phyloP scores from a whole-genome alignment of 2,888 invertebrate genomes.

The Blastobasis lacticolella region DNA sequence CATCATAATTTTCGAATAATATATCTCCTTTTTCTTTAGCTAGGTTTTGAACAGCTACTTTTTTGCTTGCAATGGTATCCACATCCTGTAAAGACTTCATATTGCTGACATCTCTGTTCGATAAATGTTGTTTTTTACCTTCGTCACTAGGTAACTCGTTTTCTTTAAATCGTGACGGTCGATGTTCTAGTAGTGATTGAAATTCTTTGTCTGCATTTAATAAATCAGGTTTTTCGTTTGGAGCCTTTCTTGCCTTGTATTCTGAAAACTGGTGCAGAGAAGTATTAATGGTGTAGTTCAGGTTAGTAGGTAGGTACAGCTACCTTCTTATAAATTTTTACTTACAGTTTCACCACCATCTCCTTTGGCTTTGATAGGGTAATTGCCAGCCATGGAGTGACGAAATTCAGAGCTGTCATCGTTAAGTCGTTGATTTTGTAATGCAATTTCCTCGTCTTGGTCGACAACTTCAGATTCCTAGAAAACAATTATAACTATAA shows the following conservation, averaged over 20 bases:
- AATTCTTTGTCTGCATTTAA: slow-evolving; percentile 14
- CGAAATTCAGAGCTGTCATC: too few species aligned
- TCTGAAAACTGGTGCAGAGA: slow-evolving; percentile 25
- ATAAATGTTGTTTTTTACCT: slow-evolving; percentile 23
- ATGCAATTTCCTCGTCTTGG: not conserved
- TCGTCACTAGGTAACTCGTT: slow-evolving; percentile 20
- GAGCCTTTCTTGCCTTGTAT: slow-evolving; percentile 16
- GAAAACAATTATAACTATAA: too few species aligned
- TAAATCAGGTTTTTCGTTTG: slow-evolving; percentile 19
- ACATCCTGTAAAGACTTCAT: slow-evolving; percentile 19
- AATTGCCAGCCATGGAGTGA: too few species aligned
- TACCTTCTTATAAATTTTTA: too few species aligned
- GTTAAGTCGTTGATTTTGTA: not conserved
- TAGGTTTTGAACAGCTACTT: slow-evolving; percentile 7
- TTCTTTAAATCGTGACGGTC: slow-evolving; percentile 22
- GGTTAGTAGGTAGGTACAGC: too few species aligned
- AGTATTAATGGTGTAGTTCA: too few species aligned
- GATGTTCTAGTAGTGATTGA: slow-evolving; percentile 10
- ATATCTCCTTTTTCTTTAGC: slow-evolving; percentile 32
- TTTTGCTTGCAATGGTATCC: slow-evolving; percentile 8
- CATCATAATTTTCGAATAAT: slow-evolving; percentile 24
- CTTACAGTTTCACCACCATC: not conserved
- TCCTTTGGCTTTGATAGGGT: too few species aligned
- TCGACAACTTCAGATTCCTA: not conserved
- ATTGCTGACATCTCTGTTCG: slow-evolving; percentile 18